Percentiles rank a stretch among this genome's conserved stretches.
These are phyloP conservation scores for Nesogale talazaci DNA, from an alignment of 2,113 vertebrate species.

Conservation along the genomic window DNA sequence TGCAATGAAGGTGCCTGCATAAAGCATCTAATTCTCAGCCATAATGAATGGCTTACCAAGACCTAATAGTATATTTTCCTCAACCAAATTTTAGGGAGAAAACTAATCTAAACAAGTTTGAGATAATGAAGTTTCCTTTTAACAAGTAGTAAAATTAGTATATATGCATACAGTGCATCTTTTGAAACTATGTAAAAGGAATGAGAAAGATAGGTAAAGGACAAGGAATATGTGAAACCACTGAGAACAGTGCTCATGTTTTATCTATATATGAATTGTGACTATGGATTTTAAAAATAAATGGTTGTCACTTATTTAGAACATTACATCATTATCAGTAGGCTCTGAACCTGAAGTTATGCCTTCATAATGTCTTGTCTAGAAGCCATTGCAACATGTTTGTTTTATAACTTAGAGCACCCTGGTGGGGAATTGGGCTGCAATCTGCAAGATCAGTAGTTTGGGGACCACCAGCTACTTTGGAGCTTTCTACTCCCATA, in stretches of 20 bases:
- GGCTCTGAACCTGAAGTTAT: background rate
- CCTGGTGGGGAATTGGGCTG: too few relatives aligned
- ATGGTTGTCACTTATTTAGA: background rate
- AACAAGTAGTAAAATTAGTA: background rate
- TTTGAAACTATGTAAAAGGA: background rate
- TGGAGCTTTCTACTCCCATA: too few relatives aligned
- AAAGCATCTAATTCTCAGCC: background rate
- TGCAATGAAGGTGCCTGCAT: background rate
- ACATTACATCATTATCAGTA: background rate
- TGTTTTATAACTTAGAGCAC: background rate
- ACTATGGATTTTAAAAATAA: background rate
- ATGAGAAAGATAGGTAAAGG: background rate
- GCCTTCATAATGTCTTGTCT: background rate
- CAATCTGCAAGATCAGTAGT: too few relatives aligned
- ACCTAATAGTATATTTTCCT: background rate
- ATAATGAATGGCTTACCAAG: background rate
- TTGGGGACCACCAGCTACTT: too few relatives aligned
- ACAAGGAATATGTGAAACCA: background rate
- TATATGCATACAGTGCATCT: background rate
- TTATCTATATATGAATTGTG: background rate
- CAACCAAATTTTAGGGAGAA: constrained; percentile 6
- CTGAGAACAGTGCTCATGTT: background rate
- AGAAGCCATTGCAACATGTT: background rate
- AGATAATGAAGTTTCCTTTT: background rate
- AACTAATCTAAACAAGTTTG: background rate